Base-by-base conservation (phyloP, 2,797 vertebrate genomes). In the Coreius guichenoti region DNA sequence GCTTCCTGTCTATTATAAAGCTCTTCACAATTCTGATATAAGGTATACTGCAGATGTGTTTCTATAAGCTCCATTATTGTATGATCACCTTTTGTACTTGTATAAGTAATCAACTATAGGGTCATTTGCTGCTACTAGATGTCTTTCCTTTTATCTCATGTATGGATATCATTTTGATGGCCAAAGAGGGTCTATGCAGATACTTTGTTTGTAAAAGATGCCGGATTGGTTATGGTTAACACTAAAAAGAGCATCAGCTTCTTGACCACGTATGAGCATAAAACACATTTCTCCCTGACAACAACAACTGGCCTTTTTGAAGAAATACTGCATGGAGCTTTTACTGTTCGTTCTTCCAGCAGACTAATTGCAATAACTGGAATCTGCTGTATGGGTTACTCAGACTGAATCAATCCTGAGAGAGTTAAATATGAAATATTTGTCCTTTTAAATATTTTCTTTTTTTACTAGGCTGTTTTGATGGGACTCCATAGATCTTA, bases 211-310 rank as follows among this genome's bases (percentile, higher is more conserved):
- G n/a, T 51, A 33, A 19, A 75, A 56, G 7, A 36, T 75, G 19
- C 19, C 19, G 13, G 31, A 23, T 4, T 81, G 49, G 26, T 21
- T 69, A 17, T 17, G 14, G 26, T 17, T 31, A 82, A 61, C 21
- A 47, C 36, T 45, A 72, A 82, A 58, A 58, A 23, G 19, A 73
- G 26, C 51, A 47, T n/a, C 67, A 19, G 49, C 70, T 70, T 82
- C 29, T 80, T 68, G 45, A 49, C 29, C 1, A 4, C 4, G 19
- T 61, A 31, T 58, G 12, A 72, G 33, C n/a, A 45, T 36, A 56
- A 72, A 82, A 73, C 7, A 29, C 31, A 83, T 83, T 67, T 76
- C 70, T 76, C n/a, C 61, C 31, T 67, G 11, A 83, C 14, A 76
- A 21, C n/a, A 73, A 31, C 13, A 75, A 63, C 58, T 29, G 45